Evolutionary conservation across 2,113 vertebrate genomes (phyloP).

Genomic region (Phaethornis superciliosus): DNA sequence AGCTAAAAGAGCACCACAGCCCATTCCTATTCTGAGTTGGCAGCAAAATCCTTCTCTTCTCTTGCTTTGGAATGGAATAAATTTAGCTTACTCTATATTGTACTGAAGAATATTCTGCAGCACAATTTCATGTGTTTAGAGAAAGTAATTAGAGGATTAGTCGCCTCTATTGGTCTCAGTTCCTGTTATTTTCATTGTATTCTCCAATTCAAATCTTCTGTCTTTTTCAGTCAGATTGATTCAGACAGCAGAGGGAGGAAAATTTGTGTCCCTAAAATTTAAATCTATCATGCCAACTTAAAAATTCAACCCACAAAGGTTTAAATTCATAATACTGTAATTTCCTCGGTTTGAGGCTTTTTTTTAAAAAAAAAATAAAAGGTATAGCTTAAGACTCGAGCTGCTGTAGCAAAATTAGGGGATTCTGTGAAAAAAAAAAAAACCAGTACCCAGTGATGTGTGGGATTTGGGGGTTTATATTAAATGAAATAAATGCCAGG

Average conservation of each 20-base stretch:
- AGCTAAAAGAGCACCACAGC: constrained; percentile 45
- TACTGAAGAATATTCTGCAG: constrained; percentile 40
- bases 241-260: background rate
- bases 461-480: background rate
- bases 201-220: constrained; percentile 13
- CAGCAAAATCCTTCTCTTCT: constrained; percentile 41
- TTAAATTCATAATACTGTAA: background rate
- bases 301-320: constrained; percentile 25
- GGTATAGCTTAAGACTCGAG: background rate
- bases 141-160: constrained; percentile 67
- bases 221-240: background rate
- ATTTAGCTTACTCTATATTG: constrained; percentile 29
- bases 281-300: background rate
- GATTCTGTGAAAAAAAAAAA: background rate
- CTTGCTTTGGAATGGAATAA: constrained; percentile 41
- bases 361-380: background rate
- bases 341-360: background rate
- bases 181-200: constrained; percentile 40
- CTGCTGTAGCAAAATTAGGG: background rate
- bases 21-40: background rate
- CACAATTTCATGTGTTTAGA: constrained; percentile 56
- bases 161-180: background rate
- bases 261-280: constrained; percentile 27
- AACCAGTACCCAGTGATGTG: background rate
- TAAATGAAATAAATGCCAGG: background rate